Evolutionary conservation across 2,797 vertebrate species (phyloP).

Genomic region (Helostoma temminkii): DNA sequence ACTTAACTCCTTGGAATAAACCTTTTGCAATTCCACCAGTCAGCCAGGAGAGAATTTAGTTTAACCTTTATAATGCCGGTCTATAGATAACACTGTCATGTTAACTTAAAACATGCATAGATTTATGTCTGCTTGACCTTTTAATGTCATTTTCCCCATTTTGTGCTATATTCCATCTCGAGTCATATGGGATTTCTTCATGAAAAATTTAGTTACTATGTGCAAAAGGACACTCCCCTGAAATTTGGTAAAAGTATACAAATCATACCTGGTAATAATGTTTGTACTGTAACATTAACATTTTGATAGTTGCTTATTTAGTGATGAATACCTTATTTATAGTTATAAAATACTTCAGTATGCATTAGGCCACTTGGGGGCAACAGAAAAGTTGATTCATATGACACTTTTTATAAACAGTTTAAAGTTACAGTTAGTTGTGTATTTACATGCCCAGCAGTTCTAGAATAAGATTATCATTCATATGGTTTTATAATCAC

Average conservation of each 20-base stretch:
- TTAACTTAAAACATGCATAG: constrained; percentile 39
- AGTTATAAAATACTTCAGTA: too few relatives aligned
- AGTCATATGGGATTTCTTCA: too few relatives aligned
- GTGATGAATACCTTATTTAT: neutral
- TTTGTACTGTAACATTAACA: neutral
- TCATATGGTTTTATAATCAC: too few relatives aligned
- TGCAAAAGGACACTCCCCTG: too few relatives aligned
- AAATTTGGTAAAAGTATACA: too few relatives aligned
- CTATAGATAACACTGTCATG: constrained; percentile 3
- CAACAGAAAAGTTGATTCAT: neutral
- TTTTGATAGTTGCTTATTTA: neutral
- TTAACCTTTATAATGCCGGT: constrained; percentile 34
- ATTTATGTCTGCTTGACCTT: constrained; percentile 53
- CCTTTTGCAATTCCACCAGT: constrained; percentile 17
- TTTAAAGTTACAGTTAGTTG: neutral
- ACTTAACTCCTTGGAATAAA: neutral
- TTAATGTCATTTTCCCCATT: constrained; percentile 51
- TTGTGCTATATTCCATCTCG: constrained; percentile 21
- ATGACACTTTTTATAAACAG: neutral
- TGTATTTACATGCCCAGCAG: neutral
- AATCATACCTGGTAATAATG: neutral
- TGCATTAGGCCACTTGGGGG: neutral
- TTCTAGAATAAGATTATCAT: neutral
- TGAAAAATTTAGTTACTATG: too few relatives aligned
- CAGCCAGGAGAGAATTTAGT: constrained; percentile 22